A percentile compares a stretch with the other conserved stretches of the same genome.
Conservation (phyloP, 2,797 vertebrate genomes). For the Hephaestus fuliginosus region DNA sequence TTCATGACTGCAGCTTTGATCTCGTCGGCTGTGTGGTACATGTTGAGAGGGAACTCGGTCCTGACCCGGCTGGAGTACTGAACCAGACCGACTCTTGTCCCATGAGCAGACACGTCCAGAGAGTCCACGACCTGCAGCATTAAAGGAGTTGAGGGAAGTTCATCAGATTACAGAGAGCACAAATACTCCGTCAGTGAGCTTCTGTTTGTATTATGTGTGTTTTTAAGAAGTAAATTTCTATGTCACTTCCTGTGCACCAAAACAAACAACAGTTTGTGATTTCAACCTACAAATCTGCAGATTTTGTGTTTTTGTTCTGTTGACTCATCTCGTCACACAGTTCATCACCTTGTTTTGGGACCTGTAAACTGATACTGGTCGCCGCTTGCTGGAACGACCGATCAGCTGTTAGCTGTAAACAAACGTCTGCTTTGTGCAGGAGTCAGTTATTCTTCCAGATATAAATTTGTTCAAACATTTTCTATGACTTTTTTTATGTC, state of each 20-base stretch:
- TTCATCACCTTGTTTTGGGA: neutral
- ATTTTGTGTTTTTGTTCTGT: neutral
- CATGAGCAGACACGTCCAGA: slow-evolving; percentile 91
- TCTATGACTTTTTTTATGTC: neutral
- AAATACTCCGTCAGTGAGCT: neutral
- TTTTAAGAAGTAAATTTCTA: no score
- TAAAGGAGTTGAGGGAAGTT: neutral
- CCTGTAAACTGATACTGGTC: neutral
- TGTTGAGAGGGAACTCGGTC: slow-evolving; percentile 94
- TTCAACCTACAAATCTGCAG: neutral
- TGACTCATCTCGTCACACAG: neutral
- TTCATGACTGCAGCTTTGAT: slow-evolving; percentile 94
- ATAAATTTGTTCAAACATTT: no score
- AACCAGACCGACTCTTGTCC: slow-evolving; percentile 93
- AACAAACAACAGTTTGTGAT: neutral
- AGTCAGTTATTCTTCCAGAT: neutral
- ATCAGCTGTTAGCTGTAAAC: neutral
- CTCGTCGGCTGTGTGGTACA: slow-evolving; percentile 89
- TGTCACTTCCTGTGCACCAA: neutral
- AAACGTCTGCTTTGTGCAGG: neutral
- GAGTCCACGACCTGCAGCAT: slow-evolving; percentile 92
- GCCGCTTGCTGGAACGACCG: neutral
- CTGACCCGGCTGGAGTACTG: slow-evolving; percentile 97
- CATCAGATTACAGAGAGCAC: neutral
- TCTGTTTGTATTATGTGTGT: neutral